These are phyloP conservation scores for Ectemnius lituratus DNA, from an alignment of 2,888 invertebrate genomes.

Conservation along the genomic window DNA sequence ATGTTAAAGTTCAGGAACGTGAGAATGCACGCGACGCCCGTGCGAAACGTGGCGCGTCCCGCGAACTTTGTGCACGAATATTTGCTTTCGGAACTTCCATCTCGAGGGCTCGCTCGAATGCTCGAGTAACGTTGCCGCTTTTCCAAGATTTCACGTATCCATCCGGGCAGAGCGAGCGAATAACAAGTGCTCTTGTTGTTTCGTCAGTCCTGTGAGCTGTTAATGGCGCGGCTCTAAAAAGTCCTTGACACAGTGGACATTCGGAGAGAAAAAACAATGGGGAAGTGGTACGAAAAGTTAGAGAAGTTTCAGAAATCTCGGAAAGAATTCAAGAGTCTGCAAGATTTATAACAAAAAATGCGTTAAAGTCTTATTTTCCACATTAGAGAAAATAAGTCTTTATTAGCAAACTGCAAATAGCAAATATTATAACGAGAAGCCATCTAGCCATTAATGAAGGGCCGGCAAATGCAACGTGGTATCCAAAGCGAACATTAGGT, in stretches of 20 bases:
- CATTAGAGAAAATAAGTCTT: too few species aligned
- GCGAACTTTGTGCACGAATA: constrained; percentile 15
- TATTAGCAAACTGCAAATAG: too few species aligned
- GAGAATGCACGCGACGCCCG: neutral
- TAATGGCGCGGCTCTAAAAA: constrained; percentile 5
- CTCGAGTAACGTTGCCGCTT: neutral
- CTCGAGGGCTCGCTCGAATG: neutral
- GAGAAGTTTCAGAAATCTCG: too few species aligned
- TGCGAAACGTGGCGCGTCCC: neutral
- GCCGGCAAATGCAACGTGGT: too few species aligned
- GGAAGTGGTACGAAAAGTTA: too few species aligned
- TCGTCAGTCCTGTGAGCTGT: neutral
- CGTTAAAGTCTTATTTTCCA: too few species aligned
- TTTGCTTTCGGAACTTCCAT: constrained; percentile 4
- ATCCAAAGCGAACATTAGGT: constrained; percentile 26
- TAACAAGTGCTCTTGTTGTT: constrained; percentile 5
- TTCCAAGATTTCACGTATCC: constrained; percentile 25
- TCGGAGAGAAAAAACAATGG: too few species aligned
- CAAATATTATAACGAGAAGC: too few species aligned
- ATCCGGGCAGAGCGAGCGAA: neutral
- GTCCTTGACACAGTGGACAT: neutral
- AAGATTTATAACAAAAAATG: too few species aligned
- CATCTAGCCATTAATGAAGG: too few species aligned
- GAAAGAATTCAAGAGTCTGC: too few species aligned
- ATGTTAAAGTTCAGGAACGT: neutral